These are phyloP conservation scores for Lates calcarifer DNA, from an alignment of 2,113 vertebrate genomes.

Conservation along the genomic window DNA sequence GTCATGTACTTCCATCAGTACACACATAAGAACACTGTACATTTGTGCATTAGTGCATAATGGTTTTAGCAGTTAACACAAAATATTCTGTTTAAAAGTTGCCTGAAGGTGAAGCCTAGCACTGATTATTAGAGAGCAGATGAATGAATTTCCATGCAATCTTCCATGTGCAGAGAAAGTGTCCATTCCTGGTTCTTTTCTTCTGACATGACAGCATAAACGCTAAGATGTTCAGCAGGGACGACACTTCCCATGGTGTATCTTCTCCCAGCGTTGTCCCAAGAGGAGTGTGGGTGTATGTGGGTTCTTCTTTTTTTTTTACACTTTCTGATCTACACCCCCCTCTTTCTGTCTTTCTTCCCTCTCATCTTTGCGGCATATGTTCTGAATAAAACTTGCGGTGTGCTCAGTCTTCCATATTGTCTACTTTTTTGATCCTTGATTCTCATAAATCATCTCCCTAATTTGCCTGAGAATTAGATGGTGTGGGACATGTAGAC, in stretches of 20 bases:
- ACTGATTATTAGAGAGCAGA: conserved; percentile 21
- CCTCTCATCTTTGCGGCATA: conserved; percentile 73
- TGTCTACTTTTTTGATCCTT: conserved; percentile 80
- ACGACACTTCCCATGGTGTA: conserved; percentile 61
- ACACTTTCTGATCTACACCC: conserved; percentile 61
- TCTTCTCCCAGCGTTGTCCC: conserved; percentile 65
- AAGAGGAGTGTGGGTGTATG: conserved; percentile 51
- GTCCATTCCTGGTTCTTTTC: conserved; percentile 34
- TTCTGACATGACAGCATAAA: conserved; percentile 53
- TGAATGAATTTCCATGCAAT: conserved; percentile 10
- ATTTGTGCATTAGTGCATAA: conserved; percentile 28
- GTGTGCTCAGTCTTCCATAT: conserved; percentile 75
- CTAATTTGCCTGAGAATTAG: conserved; percentile 81
- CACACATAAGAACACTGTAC: conserved; percentile 9
- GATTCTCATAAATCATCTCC: conserved; percentile 81
- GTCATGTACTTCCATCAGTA: not conserved
- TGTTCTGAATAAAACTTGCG: conserved; percentile 80
- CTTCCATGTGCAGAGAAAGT: conserved; percentile 12
- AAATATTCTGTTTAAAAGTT: conserved; percentile 28
- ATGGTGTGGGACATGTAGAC: conserved; percentile 75
- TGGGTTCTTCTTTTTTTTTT: conserved; percentile 33
- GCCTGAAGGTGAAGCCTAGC: conserved; percentile 30
- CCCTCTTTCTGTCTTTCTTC: conserved; percentile 46
- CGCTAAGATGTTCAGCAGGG: conserved; percentile 32
- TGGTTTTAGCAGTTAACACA: conserved; percentile 32